Conservation (phyloP, 35 echinoderm and acorn worm genomes). For the Eucidaris tribuloides region DNA sequence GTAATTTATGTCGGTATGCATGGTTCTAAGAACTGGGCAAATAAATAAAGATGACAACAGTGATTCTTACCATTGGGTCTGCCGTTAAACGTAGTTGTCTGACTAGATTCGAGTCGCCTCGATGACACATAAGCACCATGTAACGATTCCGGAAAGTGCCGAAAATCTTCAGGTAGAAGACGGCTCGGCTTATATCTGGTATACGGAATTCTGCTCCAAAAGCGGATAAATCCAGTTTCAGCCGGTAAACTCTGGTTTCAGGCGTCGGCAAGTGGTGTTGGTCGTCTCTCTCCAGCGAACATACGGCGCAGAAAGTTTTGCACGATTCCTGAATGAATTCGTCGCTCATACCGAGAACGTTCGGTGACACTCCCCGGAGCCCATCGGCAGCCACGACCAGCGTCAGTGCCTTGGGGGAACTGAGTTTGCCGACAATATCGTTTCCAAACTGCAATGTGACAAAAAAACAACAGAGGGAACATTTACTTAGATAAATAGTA, state of each 20-base stretch:
- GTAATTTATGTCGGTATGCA: no score
- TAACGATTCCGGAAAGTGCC: conserved; percentile 91
- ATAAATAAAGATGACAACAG: no score
- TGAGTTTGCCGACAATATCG: conserved; percentile 43
- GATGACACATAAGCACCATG: conserved; percentile 74
- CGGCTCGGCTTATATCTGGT: conserved; percentile 71
- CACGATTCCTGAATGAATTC: conserved; percentile 84
- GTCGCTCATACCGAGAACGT: conserved; percentile 70
- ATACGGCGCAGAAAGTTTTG: conserved; percentile 84
- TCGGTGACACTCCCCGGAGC: conserved; percentile 44
- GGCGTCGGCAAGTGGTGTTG: conserved; percentile 72
- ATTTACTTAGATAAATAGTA: no score
- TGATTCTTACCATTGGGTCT: conserved; percentile 84
- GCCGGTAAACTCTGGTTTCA: conserved; percentile 54
- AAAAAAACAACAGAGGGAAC: not conserved
- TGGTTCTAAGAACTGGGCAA: no score
- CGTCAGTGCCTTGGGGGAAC: conserved; percentile 37
- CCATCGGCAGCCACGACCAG: conserved; percentile 79
- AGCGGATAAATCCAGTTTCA: conserved; percentile 92
- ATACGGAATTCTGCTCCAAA: conserved; percentile 83
- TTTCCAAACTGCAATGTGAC: conserved; percentile 68
- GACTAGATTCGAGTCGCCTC: conserved; percentile 83
- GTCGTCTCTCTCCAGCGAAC: conserved; percentile 69
- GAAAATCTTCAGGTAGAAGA: conserved; percentile 92
- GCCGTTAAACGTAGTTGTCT: conserved; percentile 84